Evolutionary conservation across 1,140 invertebrate species (phyloP).

Genomic region (Bombus superbus): DNA sequence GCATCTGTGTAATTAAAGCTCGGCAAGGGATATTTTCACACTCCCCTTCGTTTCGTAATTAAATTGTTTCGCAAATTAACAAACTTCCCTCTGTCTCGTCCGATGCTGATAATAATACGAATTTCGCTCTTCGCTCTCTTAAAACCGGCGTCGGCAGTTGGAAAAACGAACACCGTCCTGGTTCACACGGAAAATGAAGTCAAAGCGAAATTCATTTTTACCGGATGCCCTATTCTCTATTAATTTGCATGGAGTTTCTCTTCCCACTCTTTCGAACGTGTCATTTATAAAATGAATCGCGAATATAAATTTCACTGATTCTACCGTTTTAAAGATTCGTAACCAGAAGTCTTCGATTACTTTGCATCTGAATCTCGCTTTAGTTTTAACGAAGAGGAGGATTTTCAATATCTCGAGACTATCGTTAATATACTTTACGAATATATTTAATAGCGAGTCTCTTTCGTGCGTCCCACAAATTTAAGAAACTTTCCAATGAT

Average conservation of each 20-base stretch:
- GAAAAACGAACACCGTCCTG: not conserved
- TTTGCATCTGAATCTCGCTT: not conserved
- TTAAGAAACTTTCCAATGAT: not conserved
- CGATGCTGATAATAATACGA: not conserved
- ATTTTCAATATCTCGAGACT: not conserved
- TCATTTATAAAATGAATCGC: not conserved
- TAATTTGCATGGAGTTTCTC: not conserved
- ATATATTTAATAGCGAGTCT: not conserved
- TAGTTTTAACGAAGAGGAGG: not conserved
- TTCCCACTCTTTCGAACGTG: not conserved
- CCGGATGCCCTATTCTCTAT: not conserved
- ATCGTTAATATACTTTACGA: not conserved
- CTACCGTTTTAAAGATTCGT: not conserved
- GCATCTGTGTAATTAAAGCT: conserved; percentile 34
- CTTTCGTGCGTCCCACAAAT: not conserved
- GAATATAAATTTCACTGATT: not conserved
- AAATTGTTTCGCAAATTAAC: conserved; percentile 47
- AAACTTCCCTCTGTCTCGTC: conserved; percentile 3
- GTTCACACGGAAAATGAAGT: not conserved
- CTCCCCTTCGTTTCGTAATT: conserved; percentile 17
- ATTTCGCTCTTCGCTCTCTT: not conserved
- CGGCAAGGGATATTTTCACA: conserved; percentile 7
- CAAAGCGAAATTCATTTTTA: not conserved
- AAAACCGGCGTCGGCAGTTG: not conserved
- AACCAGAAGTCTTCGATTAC: too few relatives aligned